phyloP scores from a whole-genome alignment of 1,140 invertebrate species.

The Leptinotarsa defecta region DNA sequence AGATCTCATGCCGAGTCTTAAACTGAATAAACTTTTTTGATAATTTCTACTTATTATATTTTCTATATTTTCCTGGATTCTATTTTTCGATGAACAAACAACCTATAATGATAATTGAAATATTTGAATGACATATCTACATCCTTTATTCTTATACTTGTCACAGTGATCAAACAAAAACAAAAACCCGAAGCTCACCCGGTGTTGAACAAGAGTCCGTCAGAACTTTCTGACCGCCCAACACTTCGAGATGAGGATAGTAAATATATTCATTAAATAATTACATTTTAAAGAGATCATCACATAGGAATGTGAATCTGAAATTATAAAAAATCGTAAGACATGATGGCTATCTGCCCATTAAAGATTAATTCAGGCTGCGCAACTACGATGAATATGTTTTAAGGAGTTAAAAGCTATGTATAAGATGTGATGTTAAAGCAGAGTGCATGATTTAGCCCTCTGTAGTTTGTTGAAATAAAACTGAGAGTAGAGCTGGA shows the following conservation, averaged over 20 bases:
- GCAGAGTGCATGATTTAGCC: neutral
- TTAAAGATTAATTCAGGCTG: neutral
- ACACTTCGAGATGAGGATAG: neutral
- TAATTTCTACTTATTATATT: too few relatives aligned
- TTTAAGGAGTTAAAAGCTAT: slow-evolving; percentile 10
- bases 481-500: neutral
- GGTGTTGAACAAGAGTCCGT: neutral
- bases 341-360: slow-evolving; percentile 12
- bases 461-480: neutral
- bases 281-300: slow-evolving; percentile 14
- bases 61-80: neutral
- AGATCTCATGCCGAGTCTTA: too few relatives aligned
- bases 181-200: neutral
- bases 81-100: neutral
- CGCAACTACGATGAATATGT: slow-evolving; percentile 2
- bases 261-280: neutral
- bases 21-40: too few relatives aligned
- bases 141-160: neutral
- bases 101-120: neutral
- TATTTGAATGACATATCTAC: neutral
- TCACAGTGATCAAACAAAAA: too few relatives aligned
- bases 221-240: neutral
- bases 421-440: slow-evolving; percentile 3
- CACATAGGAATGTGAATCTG: slow-evolving; percentile 5
- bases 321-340: slow-evolving; percentile 1